A percentile compares a stretch with the other conserved stretches of the same genome.
phyloP scores from a whole-genome alignment of 2,113 vertebrate species.

The Struthio camelus region DNA sequence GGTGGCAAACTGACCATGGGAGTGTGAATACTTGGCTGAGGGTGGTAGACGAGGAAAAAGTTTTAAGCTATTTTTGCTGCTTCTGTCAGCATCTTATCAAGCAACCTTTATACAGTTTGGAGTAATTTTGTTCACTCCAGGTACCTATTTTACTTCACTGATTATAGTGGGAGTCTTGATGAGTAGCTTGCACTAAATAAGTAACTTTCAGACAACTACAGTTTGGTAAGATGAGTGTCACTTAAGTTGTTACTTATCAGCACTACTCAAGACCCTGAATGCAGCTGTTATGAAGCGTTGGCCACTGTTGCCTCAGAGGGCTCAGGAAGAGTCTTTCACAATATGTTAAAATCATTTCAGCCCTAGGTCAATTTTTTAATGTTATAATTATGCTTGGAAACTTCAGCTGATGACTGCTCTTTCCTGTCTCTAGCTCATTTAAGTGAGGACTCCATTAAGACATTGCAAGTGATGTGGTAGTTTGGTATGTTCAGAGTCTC shows the following conservation, averaged over 20 bases:
- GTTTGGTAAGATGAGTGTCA: not conserved
- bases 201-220: not conserved
- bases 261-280: not conserved
- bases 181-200: not conserved
- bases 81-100: not conserved
- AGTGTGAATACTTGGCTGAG: not conserved
- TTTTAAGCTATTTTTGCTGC: not conserved
- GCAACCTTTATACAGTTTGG: not conserved
- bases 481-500: slow-evolving; percentile 6
- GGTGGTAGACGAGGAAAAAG: not conserved
- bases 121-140: not conserved
- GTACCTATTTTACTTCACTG: not conserved
- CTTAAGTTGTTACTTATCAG: not conserved
- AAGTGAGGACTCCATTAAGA: slow-evolving; percentile 34
- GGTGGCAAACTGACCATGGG: not conserved
- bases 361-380: not conserved
- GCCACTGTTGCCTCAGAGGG: not conserved
- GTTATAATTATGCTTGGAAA: slow-evolving; percentile 20
- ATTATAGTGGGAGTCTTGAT: not conserved
- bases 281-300: not conserved
- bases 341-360: not conserved
- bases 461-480: not conserved
- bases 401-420: not conserved
- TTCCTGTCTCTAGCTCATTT: slow-evolving; percentile 8
- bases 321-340: not conserved